phyloP scores from a whole-genome alignment of 2,888 invertebrate species.

The Hyalella azteca region DNA sequence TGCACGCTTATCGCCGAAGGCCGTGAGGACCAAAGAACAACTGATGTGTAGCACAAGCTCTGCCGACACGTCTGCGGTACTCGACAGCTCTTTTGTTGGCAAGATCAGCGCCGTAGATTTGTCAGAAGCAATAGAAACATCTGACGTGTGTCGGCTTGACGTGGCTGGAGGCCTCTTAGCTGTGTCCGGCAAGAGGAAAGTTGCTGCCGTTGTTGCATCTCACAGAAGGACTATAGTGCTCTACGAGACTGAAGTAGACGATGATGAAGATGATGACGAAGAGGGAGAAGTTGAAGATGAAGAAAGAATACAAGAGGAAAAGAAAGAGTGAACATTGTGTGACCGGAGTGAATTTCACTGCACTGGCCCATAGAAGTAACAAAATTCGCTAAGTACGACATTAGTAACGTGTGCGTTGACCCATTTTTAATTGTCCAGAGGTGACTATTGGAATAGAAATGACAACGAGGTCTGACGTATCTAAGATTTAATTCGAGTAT shows the following conservation, averaged over 20 bases:
- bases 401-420: too few relatives aligned
- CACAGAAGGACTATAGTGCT: constrained; percentile 80
- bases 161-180: constrained; percentile 75
- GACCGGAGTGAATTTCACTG: neutral
- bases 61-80: neutral
- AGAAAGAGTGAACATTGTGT: neutral
- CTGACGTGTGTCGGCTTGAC: constrained; percentile 69
- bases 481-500: too few relatives aligned
- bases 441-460: too few relatives aligned
- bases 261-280: constrained; percentile 73
- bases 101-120: neutral
- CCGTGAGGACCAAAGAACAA: too few relatives aligned
- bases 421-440: too few relatives aligned
- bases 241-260: constrained; percentile 92
- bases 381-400: too few relatives aligned
- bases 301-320: constrained; percentile 6
- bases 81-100: neutral
- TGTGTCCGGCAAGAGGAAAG: constrained; percentile 83
- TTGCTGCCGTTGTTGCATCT: constrained; percentile 83
- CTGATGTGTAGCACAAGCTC: too few relatives aligned
- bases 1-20: neutral
- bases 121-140: neutral
- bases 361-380: too few relatives aligned
- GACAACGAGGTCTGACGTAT: too few relatives aligned
- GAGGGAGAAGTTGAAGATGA: constrained; percentile 39